These are phyloP conservation scores for Hyaena hyaena DNA, from an alignment of 2,113 vertebrate genomes.

Conservation along the genomic window DNA sequence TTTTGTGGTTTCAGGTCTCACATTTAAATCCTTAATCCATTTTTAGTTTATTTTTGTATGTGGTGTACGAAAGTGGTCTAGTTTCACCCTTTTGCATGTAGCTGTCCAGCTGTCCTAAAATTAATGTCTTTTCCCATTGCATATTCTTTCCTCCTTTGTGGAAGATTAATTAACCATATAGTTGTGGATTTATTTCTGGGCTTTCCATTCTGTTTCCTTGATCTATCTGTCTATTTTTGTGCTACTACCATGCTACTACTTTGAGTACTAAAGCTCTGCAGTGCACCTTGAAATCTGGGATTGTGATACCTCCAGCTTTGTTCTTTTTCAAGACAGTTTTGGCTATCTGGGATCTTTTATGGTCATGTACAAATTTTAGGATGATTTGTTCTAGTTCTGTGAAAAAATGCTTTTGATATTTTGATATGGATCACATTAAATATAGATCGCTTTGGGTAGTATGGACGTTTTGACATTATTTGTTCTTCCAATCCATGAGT, in stretches of 20 bases:
- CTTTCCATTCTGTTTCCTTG: not conserved
- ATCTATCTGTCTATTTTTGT: not conserved
- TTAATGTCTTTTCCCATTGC: not conserved
- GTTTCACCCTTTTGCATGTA: not conserved
- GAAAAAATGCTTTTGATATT: not conserved
- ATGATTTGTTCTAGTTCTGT: not conserved
- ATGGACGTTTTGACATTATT: not conserved
- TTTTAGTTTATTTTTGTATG: not conserved
- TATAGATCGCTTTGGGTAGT: not conserved
- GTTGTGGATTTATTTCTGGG: not conserved
- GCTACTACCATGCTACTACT: not conserved
- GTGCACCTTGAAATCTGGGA: not conserved
- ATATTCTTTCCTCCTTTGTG: not conserved
- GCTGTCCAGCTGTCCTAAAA: not conserved
- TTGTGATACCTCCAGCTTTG: not conserved
- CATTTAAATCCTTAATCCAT: not conserved
- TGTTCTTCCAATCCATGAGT: not conserved
- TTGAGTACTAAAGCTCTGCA: not conserved
- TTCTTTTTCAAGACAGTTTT: not conserved
- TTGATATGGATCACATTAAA: not conserved
- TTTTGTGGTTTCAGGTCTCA: not conserved
- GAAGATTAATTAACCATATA: not conserved
- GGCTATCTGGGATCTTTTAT: not conserved
- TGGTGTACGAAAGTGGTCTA: not conserved
- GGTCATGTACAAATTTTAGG: not conserved